Conservation (phyloP, 2,797 vertebrate species). For the Gobionotothen gibberifrons region DNA sequence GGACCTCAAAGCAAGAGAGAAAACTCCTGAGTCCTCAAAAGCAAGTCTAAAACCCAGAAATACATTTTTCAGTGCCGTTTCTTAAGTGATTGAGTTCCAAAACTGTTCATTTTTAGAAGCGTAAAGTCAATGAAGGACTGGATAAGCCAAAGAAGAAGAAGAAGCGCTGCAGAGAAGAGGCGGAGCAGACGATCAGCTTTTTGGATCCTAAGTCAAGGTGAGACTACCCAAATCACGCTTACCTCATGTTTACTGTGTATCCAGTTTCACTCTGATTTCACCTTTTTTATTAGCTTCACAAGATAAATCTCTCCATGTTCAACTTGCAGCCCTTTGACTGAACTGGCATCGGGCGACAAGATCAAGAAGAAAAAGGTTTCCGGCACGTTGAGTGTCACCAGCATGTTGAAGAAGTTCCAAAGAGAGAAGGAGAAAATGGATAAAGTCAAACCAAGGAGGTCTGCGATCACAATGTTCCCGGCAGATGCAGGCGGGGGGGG, state of each 20-base stretch:
- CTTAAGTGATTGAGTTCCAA: background rate
- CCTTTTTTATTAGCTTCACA: too few relatives aligned
- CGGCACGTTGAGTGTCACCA: slow-evolving; percentile 86
- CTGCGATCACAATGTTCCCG: slow-evolving; percentile 35
- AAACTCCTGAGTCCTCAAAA: slow-evolving; percentile 83
- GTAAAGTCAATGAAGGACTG: slow-evolving; percentile 86
- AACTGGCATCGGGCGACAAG: background rate
- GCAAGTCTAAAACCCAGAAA: slow-evolving; percentile 68
- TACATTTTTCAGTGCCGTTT: background rate
- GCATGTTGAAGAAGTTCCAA: slow-evolving; percentile 94
- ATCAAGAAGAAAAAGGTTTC: slow-evolving; percentile 78
- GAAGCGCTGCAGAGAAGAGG: slow-evolving; percentile 82
- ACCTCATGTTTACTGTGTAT: background rate
- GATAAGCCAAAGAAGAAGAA: slow-evolving; percentile 88
- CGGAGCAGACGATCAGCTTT: slow-evolving; percentile 75
- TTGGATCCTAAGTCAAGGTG: slow-evolving; percentile 85
- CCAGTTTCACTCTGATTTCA: background rate
- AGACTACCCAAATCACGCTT: slow-evolving; percentile 38
- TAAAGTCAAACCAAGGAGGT: background rate
- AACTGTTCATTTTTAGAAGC: slow-evolving; percentile 81
- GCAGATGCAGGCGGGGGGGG: slow-evolving; percentile 66
- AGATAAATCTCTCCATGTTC: background rate
- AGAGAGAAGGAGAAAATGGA: slow-evolving; percentile 87
- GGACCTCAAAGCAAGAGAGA: slow-evolving; percentile 82
- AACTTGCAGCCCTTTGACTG: slow-evolving; percentile 30